Base-by-base conservation (phyloP, 37 sponge, comb jelly and placozoan genomes). In the Haliclona indistincta region DNA sequence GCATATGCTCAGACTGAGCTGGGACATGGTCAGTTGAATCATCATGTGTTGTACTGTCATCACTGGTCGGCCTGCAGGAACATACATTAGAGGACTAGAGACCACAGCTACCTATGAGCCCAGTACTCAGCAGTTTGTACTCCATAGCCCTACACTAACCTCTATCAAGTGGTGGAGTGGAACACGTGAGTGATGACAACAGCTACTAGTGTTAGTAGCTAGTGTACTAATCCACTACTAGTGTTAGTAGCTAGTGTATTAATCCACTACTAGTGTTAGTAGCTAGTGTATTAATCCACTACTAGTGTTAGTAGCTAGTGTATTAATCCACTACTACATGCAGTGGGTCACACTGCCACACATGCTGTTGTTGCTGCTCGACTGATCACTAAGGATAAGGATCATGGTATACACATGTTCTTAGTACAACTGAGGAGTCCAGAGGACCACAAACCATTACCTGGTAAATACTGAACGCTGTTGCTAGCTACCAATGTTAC, bases 121-220 rank as follows among this genome's bases (percentile, higher is more conserved):
- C 20, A 70, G 28, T 3, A 88, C 78, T 5, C 81, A 92, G 74
- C 86, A 95, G 70, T 95, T 95, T 76, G 73, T 88, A 0, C n/a
- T 95, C 25, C 42, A 95, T 71, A 77, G 77, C 51, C 96, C 96
- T 43, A 95, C 93, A 38, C 71, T 87, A 30, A 92, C 93, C 30
- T 85, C 96, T 58, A 92, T 69, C 54, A 95, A 95, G 38, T 95
- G 89, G 89, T 95, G 96, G 96, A 82, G 89, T 54, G 96, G 96
- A 4, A 66, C 76, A 81, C 42, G 94, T 93, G 75, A 81, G 92
- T 74, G n/a, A n/a, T n/a, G n/a, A n/a, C n/a, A n/a, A n/a, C n/a
- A n/a, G n/a, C n/a, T n/a, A n/a, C n/a, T n/a, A n/a, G n/a, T n/a
- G n/a, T n/a, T n/a, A n/a, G n/a, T n/a, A n/a, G n/a, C n/a, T n/a